Percentiles rank a stretch among this genome's conserved stretches.
These are phyloP conservation scores for Myotis lucifugus DNA, from an alignment of 2,113 vertebrate genomes.

Conservation along the genomic window DNA sequence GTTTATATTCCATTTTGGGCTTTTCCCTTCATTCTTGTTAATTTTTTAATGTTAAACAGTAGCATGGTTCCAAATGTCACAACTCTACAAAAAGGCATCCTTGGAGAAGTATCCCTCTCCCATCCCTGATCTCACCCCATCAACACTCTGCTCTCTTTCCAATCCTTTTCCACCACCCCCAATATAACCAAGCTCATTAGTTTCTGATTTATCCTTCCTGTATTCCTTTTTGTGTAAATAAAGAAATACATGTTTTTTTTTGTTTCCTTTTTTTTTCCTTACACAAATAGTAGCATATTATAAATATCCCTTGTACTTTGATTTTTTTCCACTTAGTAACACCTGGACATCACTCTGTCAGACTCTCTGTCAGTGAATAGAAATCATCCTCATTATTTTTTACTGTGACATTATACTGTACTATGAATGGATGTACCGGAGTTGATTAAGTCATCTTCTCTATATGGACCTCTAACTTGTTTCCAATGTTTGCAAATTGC, in stretches of 20 bases:
- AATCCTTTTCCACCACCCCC: background rate
- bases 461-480: background rate
- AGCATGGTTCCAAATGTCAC: background rate
- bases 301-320: background rate
- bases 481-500: background rate
- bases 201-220: background rate
- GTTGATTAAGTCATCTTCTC: background rate
- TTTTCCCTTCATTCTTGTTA: background rate
- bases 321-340: background rate
- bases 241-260: background rate
- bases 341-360: background rate
- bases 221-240: background rate
- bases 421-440: background rate
- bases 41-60: background rate
- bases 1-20: background rate
- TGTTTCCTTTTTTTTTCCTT: background rate
- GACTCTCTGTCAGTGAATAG: background rate
- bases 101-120: background rate
- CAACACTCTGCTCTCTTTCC: background rate
- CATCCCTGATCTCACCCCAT: background rate
- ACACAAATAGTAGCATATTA: background rate
- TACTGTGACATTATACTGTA: background rate
- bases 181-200: background rate
- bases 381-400: background rate
- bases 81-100: background rate